Evolutionary conservation across 2,113 vertebrate species (phyloP).

Genomic region (Apteryx mantelli): DNA sequence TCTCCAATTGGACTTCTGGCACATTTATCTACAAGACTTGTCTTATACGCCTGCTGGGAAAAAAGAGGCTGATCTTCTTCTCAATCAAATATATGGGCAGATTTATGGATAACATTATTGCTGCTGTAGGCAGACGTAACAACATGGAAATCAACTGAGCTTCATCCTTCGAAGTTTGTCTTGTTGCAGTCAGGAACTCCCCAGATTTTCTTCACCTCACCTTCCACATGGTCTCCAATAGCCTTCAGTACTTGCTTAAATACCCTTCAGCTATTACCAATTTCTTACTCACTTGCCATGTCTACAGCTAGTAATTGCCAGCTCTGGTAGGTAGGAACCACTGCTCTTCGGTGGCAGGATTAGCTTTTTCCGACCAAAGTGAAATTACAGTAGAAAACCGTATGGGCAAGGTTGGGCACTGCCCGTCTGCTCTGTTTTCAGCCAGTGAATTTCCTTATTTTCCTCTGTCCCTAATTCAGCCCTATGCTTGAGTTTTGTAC

Average conservation of each 20-base stretch:
- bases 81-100: neutral
- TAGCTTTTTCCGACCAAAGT: neutral
- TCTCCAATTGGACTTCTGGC: neutral
- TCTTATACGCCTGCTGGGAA: neutral
- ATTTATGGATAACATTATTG: neutral
- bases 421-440: neutral
- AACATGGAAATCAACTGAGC: neutral
- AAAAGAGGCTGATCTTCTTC: neutral
- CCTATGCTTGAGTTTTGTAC: conserved; percentile 8
- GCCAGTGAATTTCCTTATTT: neutral
- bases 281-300: neutral
- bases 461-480: neutral
- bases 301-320: neutral
- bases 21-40: neutral
- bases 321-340: neutral
- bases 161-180: neutral
- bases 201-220: neutral
- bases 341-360: neutral
- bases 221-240: neutral
- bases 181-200: neutral
- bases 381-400: neutral
- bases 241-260: neutral
- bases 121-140: neutral
- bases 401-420: neutral
- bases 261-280: neutral